Evolutionary conservation across 2,888 invertebrate species (phyloP).

Genomic region (Stomorhina lunata): DNA sequence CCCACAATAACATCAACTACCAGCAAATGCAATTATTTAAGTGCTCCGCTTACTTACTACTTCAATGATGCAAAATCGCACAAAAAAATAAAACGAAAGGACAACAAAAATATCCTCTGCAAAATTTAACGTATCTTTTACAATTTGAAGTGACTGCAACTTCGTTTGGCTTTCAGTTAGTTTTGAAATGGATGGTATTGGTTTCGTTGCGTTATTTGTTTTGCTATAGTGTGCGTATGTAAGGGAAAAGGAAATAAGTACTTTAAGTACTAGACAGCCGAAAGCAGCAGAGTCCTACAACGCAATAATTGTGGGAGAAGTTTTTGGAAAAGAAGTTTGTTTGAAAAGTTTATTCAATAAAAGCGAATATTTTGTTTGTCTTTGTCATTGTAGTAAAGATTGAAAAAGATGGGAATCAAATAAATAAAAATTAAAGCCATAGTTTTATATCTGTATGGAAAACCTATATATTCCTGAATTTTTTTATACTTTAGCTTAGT

Average conservation of each 20-base stretch:
- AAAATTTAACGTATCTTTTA: constrained; percentile 34
- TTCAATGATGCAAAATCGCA: constrained; percentile 29
- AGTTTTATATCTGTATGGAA: no score
- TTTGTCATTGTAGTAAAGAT: no score
- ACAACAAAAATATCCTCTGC: constrained; percentile 10
- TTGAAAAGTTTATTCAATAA: neutral
- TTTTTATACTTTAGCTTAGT: no score
- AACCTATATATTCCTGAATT: no score
- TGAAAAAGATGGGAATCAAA: no score
- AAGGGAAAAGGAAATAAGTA: constrained; percentile 31
- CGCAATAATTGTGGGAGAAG: constrained; percentile 3
- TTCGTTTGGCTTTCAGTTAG: constrained; percentile 34
- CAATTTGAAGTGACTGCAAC: constrained; percentile 21
- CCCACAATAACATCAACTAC: constrained; percentile 62
- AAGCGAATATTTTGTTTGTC: no score
- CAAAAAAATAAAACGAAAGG: neutral
- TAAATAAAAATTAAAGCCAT: no score
- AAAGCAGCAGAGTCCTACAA: neutral
- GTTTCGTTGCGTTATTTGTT: constrained; percentile 28
- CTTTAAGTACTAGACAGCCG: constrained; percentile 39
- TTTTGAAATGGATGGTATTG: constrained; percentile 31
- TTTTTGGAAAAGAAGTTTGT: neutral
- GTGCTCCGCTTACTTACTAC: constrained; percentile 53
- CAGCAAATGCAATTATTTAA: constrained; percentile 65
- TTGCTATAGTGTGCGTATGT: constrained; percentile 28